Evolutionary conservation across 1,140 invertebrate species (phyloP), one percentile per base, ranked within the genome.

Genomic region (Drosophila virilis): DNA sequence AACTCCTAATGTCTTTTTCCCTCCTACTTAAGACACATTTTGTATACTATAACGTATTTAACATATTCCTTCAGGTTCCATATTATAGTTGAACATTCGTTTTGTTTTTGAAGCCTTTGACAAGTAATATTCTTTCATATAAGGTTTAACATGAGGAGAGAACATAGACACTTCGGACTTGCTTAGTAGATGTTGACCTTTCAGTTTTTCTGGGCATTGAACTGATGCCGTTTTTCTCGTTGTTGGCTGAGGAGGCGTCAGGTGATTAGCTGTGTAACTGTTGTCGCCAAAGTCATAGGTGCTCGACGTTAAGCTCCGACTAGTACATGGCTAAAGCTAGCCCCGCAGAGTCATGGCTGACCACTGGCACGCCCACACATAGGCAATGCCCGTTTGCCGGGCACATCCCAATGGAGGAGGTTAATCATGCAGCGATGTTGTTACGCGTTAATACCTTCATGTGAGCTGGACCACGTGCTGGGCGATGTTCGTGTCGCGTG

Each of bases 391-490:
- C 8, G n/a, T 28, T 28, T 48, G 4, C 32, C 17, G 17, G 9
- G n/a, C 13, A 5, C 82, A 43, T 46, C 32, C 59, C 73, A 74
- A 59, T 75, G 77, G 51, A 65, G 68, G 58, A 76, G 89, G 89
- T 90, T 91, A 91, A 91, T 91, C 89, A 91, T 89, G 86, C 90
- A 91, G 74, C 82, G 83, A 78, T 90, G 84, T 77, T 88, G 83
- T 91, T 91, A 78, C 90, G 90, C 90, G 81, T 84, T 92, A 92
- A 92, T 92, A 92, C 91, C 91, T 92, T 84, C 91, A 92, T 92
- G 91, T 92, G 91, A 92, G 91, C 81, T 80, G 77, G 81, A 91
- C 91, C 91, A 92, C 91, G 91, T 92, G 91, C 83, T 80, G 71
- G 54, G 10, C 61, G 45, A 57, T 80, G 35, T 51, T 64, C 52